Evolutionary conservation across 2,797 vertebrate species (phyloP), one percentile per base, ranked within the genome.

Genomic region (Sciurus carolinensis): DNA sequence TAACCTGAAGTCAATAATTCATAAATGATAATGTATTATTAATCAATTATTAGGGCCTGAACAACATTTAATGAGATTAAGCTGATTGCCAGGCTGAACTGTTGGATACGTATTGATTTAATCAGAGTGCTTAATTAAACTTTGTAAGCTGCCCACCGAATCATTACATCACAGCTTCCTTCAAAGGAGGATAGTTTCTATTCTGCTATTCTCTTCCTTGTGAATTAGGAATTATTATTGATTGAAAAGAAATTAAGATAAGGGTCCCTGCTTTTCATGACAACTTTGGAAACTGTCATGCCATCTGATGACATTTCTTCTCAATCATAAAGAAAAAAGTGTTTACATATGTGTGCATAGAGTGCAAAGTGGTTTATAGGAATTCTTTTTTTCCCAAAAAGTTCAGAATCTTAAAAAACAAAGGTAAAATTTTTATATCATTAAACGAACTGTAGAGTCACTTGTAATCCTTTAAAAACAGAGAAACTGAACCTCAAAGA

Each of bases 21-120:
- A 99, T 98, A 98, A 98, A 98, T 54, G 97, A 98, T 98, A 98
- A 98, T 98, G 98, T 98, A 99, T 99, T 99, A 99, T 99, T 99
- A 99, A 99, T 99, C 98, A 98, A 99, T 99, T 99, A 98, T 98
- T 36, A 95, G 98, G 98, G 98, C 97, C 98, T 97, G 98, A 98
- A 98, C 98, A 98, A 98, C 98, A 98, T 98, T 98, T 98, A 99
- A 99, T 98, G 98, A 99, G 98, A 99, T 99, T 98, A 99, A 97
- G 98, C 97, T 98, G 98, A 99, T 98, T 98, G 98, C 98, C 98
- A 96, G 96, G 95, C 98, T 98, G 97, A 98, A 98, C 98, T 98
- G 98, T 98, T 98, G 97, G 98, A 98, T 98, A 98, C 97, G 97
- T 98, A 98, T 98, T 98, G 99, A 98, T 99, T 98, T 98, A 98